phyloP scores from a whole-genome alignment of 2,888 invertebrate genomes.

The Polia nebulosa region DNA sequence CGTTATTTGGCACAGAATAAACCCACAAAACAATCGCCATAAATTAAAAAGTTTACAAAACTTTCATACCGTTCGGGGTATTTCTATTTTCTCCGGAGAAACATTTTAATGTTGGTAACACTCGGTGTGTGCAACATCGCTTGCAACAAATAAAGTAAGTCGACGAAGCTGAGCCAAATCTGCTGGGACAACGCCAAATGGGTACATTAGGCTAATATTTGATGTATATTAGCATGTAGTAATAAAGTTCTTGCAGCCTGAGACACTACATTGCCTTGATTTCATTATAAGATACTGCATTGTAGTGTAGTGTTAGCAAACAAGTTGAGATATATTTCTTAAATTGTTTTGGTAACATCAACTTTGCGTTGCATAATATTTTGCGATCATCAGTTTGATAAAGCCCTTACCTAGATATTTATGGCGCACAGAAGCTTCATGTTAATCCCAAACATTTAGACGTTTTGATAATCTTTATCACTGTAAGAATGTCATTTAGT shows the following conservation, averaged over 20 bases:
- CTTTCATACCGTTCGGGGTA: constrained; percentile 28
- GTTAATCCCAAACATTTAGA: too few relatives aligned
- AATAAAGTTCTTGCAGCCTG: constrained; percentile 35
- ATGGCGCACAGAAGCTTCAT: too few relatives aligned
- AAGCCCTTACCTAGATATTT: too few relatives aligned
- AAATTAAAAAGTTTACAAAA: constrained; percentile 49
- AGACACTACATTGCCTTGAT: constrained; percentile 42
- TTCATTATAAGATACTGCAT: constrained; percentile 29
- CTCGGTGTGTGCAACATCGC: constrained; percentile 52
- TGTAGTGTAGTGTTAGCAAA: neutral
- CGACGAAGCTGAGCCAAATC: constrained; percentile 72
- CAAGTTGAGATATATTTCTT: neutral
- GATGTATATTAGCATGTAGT: constrained; percentile 68
- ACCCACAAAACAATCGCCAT: constrained; percentile 32
- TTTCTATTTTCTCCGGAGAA: constrained; percentile 54
- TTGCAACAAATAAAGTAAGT: constrained; percentile 67
- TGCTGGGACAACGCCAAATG: constrained; percentile 78
- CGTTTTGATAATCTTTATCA: too few relatives aligned
- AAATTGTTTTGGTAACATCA: neutral
- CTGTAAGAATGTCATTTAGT: too few relatives aligned
- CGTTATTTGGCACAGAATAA: constrained; percentile 30
- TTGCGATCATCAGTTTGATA: too few relatives aligned
- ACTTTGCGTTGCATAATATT: too few relatives aligned
- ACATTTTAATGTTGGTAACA: constrained; percentile 56
- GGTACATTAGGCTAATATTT: constrained; percentile 79